Percentiles rank a stretch among this genome's conserved stretches.
Conservation (phyloP, 1,140 invertebrate species). For the Papilio dardanus region DNA sequence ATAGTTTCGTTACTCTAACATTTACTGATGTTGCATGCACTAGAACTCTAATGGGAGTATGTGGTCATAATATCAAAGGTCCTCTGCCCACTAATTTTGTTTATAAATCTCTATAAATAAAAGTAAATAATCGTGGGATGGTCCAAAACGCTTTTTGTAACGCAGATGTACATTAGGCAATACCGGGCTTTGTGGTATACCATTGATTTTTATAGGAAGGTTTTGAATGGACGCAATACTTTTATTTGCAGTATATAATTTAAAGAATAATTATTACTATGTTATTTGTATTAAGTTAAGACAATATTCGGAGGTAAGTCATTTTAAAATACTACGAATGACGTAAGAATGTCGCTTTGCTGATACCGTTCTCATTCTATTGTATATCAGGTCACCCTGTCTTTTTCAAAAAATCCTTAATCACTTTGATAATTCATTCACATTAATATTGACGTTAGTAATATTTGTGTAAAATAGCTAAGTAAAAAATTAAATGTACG, state of each 20-base stretch:
- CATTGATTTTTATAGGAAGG: constrained; percentile 26
- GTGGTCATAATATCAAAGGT: constrained; percentile 81
- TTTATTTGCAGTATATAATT: constrained; percentile 42
- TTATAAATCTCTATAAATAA: constrained; percentile 32
- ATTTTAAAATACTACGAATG: constrained; percentile 39
- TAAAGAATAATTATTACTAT: constrained; percentile 27
- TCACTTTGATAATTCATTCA: constrained; percentile 39
- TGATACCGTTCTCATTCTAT: constrained; percentile 35
- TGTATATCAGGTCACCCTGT: constrained; percentile 42
- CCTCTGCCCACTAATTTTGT: constrained; percentile 66
- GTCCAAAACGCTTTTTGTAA: constrained; percentile 57
- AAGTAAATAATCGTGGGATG: constrained; percentile 42
- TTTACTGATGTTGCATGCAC: constrained; percentile 69
- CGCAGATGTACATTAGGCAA: constrained; percentile 44
- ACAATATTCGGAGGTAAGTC: constrained; percentile 38
- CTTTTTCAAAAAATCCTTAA: constrained; percentile 33
- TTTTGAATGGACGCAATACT: constrained; percentile 39
- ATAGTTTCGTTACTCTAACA: not conserved
- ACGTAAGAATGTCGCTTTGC: constrained; percentile 35
- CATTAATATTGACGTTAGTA: constrained; percentile 29
- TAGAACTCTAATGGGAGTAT: constrained; percentile 77
- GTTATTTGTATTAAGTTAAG: constrained; percentile 31
- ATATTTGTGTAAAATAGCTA: constrained; percentile 33
- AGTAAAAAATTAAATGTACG: constrained; percentile 22
- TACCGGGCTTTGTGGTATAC: constrained; percentile 34